Evolutionary conservation across 2,113 vertebrate species (phyloP).

Genomic region (Pseudorasbora parva): DNA sequence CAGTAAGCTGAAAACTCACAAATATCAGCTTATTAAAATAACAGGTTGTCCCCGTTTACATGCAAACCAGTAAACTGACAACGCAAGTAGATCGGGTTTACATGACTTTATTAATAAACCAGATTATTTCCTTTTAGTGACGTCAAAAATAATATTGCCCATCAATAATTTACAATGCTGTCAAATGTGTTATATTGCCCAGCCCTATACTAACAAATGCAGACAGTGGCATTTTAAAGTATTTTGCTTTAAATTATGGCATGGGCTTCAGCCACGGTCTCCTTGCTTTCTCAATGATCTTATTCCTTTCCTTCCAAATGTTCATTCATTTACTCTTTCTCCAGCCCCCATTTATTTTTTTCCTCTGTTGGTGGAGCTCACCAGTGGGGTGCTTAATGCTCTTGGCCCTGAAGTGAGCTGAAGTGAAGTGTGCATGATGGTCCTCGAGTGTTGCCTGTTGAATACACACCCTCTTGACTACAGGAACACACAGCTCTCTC

Average conservation of each 20-base stretch:
- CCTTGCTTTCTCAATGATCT: slow-evolving; percentile 50
- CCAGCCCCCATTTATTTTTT: slow-evolving; percentile 36
- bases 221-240: not conserved
- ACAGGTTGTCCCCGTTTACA: too few relatives aligned
- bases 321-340: slow-evolving; percentile 54
- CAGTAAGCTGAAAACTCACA: too few relatives aligned
- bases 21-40: too few relatives aligned
- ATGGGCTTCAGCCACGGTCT: not conserved
- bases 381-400: slow-evolving; percentile 54
- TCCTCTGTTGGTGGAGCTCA: slow-evolving; percentile 59
- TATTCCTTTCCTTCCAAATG: slow-evolving; percentile 62
- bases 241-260: not conserved
- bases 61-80: too few relatives aligned
- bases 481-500: slow-evolving; percentile 3
- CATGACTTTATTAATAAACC: too few relatives aligned
- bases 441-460: slow-evolving; percentile 40
- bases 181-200: not conserved
- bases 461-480: slow-evolving; percentile 38
- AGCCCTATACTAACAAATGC: not conserved
- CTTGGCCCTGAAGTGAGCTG: slow-evolving; percentile 59
- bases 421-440: slow-evolving; percentile 57
- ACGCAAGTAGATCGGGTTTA: too few relatives aligned
- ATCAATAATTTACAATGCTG: too few relatives aligned
- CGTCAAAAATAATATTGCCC: too few relatives aligned
- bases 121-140: too few relatives aligned